Base-by-base conservation (phyloP, 2,888 invertebrate species). In the Luperina testacea region DNA sequence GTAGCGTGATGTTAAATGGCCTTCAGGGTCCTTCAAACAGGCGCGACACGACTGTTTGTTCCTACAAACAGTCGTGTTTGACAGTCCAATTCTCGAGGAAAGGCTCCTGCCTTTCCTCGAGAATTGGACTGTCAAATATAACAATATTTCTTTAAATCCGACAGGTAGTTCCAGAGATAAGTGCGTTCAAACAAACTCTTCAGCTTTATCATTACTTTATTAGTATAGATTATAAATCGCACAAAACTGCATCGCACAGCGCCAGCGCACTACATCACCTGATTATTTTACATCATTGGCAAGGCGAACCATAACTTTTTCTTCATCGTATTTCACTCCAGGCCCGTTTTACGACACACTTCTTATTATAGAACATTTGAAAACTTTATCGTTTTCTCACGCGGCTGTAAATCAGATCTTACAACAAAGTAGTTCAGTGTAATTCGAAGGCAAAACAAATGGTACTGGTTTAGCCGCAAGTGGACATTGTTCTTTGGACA, bases 401-500 rank as follows among this genome's bases (percentile, higher is more conserved):
- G 61, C 38, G 71, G 77, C 77, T 73, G 80, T 85, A 87, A 88
- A 85, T 85, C 85, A 86, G 82, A 75, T 82, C 77, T 68, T 74
- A 80, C 85, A 79, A 88, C 86, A 86, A 86, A 83, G 80, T 88
- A 87, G 82, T 85, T 78, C 75, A 80, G 79, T 86, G 80, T 82
- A 75, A 87, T 84, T 86, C 65, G 80, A 87, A 84, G 79, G 81
- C 87, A 87, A 86, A 90, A 87, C 86, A 88, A 89, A 90, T 90
- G 88, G 85, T 86, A 77, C 75, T 85, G 85, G 87, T 88, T 86
- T 81, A 84, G 89, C 91, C 92, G 87, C 91, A 92, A 92, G 91
- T 92, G 91, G 91, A 91, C 91, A 94, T 93, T 93, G 93, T 94
- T 91, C 91, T 82, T 77, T 88, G 94, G 93, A 95, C 95, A 95